phyloP scores from a whole-genome alignment of 1,140 invertebrate genomes.

The Drosophila kanapiae region DNA sequence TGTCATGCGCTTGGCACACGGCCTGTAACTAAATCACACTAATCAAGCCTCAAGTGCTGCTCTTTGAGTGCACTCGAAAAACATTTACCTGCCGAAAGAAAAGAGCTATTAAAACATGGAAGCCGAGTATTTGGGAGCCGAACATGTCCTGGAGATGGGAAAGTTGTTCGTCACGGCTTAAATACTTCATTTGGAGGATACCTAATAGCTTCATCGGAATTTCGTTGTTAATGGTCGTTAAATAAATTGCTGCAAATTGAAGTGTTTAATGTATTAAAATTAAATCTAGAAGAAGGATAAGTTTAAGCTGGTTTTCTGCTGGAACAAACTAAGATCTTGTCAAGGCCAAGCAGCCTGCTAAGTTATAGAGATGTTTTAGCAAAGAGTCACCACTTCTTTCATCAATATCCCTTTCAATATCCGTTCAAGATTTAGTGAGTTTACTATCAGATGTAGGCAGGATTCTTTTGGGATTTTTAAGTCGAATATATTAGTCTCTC shows the following conservation, averaged over 20 bases:
- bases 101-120: conserved; percentile 17
- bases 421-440: too few relatives aligned
- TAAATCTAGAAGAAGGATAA: not conserved
- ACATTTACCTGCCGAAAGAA: conserved; percentile 34
- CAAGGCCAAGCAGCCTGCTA: too few relatives aligned
- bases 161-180: conserved; percentile 12
- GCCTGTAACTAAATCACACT: conserved; percentile 84
- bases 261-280: not conserved
- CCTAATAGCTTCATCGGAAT: not conserved
- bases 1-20: conserved; percentile 82
- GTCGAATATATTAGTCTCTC: too few relatives aligned
- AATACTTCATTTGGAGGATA: conserved; percentile 1
- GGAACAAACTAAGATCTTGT: too few relatives aligned
- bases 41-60: conserved; percentile 81
- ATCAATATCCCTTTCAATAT: too few relatives aligned
- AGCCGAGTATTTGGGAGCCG: conserved; percentile 4
- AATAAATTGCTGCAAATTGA: not conserved
- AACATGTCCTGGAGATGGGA: conserved; percentile 24
- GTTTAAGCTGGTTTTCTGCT: not conserved
- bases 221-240: not conserved
- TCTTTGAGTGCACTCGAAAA: conserved; percentile 43
- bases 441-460: too few relatives aligned
- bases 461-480: too few relatives aligned
- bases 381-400: too few relatives aligned
- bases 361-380: too few relatives aligned